Evolutionary conservation across 2,888 invertebrate species (phyloP).

Genomic region (Xylota segnis): DNA sequence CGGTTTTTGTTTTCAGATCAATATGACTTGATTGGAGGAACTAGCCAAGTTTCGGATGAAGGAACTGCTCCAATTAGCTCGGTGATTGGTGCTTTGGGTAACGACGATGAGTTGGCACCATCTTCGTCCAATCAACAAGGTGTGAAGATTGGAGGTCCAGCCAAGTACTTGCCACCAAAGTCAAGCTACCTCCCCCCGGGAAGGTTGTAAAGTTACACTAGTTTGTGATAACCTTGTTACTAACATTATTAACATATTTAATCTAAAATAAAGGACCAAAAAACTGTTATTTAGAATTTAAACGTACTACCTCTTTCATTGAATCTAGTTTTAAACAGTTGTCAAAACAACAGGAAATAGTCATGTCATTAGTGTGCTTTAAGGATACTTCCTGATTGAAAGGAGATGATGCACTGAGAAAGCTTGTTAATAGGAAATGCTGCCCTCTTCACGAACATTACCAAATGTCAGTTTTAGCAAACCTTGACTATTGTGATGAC

Average conservation of each 20-base stretch:
- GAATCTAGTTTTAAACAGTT: neutral
- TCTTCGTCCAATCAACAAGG: constrained; percentile 51
- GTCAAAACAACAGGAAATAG: neutral
- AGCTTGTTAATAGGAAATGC: too few species aligned
- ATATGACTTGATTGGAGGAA: constrained; percentile 82
- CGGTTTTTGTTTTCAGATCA: constrained; percentile 79
- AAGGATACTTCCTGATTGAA: too few species aligned
- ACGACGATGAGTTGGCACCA: constrained; percentile 68
- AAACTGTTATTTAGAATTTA: neutral
- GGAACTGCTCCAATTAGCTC: constrained; percentile 82
- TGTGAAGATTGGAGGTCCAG: constrained; percentile 8
- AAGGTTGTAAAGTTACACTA: constrained; percentile 15
- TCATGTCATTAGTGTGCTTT: too few species aligned
- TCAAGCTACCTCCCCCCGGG: constrained; percentile 42
- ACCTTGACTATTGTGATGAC: too few species aligned
- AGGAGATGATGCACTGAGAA: too few species aligned
- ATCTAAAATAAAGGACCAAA: constrained; percentile 21
- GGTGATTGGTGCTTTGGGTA: constrained; percentile 81
- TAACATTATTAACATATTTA: constrained; percentile 13
- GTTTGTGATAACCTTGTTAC: constrained; percentile 12
- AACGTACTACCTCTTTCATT: neutral
- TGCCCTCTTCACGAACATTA: too few species aligned
- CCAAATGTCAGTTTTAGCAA: too few species aligned
- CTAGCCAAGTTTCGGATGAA: constrained; percentile 81
- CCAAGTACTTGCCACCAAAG: constrained; percentile 53